Evolutionary conservation across 2,797 vertebrate genomes (phyloP), one percentile per base, ranked within the genome.

Genomic region (Kryptolebias ocellatus): DNA sequence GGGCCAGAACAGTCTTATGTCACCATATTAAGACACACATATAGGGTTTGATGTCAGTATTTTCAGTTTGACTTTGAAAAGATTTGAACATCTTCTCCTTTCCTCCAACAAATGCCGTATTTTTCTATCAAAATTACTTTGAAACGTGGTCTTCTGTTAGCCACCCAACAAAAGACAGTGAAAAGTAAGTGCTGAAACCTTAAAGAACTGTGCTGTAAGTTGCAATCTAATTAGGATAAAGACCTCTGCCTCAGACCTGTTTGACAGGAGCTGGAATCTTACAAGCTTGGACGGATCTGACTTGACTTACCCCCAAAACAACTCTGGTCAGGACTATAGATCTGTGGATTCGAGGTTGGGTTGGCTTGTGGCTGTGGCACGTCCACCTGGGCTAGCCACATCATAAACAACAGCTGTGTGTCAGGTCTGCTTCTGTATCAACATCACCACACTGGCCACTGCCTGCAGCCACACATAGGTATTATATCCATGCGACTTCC

Each of bases 381-480:
- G 76, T 90, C 91, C 90, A 92, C 85, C 87, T 92, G 90, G 87
- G 82, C 86, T 79, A 78, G 90, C 93, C 92, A 87, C 93, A 94
- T 92, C 88, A 90, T 93, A 93, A 93, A 94, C 92, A 90, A 91
- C 89, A 86, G 83, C 89, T 69, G 83, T 87, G 85, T 76, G 80
- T 88, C 89, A 81, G 82, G 69, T 81, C 78, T 59, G 83, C 78
- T 81, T 83, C 81, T 87, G 85, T 83, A 83, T 90, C 82, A 82
- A 87, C 90, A 88, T 87, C 81, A 86, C 88, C 86, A 80, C 89
- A 88, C 67, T 74, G 84, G 89, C 85, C 86, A 66, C 88, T 3
- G 76, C 75, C 77, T 79, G 82, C 76, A 88, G 87, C 85, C 82
- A 27, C 86, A 91, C 84, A 59, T 82, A 77, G 81, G 76, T 89